Conservation (phyloP, 2,113 vertebrate species). For the Sprattus sprattus region DNA sequence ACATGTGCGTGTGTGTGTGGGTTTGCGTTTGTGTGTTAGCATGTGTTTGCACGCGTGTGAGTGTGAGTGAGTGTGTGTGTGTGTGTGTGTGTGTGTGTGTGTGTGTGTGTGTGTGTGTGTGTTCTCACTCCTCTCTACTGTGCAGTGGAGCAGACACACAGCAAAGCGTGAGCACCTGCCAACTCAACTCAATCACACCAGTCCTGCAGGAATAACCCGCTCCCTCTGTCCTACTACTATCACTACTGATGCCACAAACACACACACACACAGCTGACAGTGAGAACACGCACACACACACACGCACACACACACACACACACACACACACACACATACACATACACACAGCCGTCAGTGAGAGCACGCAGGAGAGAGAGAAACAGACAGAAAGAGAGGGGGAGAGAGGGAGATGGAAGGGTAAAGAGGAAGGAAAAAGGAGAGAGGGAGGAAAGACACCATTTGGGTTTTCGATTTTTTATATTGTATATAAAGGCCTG, state of each 20-base stretch:
- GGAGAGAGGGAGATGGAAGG: not conserved
- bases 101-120: not conserved
- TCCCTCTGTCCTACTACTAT: not conserved
- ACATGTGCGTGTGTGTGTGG: not conserved
- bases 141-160: not conserved
- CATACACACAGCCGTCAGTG: not conserved
- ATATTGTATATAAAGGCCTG: not conserved
- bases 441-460: not conserved
- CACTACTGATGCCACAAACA: not conserved
- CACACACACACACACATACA: constrained; percentile 31
- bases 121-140: not conserved
- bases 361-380: no score
- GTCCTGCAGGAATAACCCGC: constrained; percentile 16
- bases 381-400: no score
- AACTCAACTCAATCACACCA: not conserved
- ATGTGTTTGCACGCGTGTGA: not conserved
- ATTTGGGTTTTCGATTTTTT: not conserved
- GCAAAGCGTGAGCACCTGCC: not conserved
- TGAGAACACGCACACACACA: not conserved
- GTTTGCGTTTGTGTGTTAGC: not conserved
- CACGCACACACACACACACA: constrained; percentile 34
- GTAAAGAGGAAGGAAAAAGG: not conserved
- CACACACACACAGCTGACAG: no score
- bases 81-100: not conserved
- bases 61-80: not conserved